Base-by-base conservation (phyloP, 2,113 vertebrate genomes). In the Elephas maximus region DNA sequence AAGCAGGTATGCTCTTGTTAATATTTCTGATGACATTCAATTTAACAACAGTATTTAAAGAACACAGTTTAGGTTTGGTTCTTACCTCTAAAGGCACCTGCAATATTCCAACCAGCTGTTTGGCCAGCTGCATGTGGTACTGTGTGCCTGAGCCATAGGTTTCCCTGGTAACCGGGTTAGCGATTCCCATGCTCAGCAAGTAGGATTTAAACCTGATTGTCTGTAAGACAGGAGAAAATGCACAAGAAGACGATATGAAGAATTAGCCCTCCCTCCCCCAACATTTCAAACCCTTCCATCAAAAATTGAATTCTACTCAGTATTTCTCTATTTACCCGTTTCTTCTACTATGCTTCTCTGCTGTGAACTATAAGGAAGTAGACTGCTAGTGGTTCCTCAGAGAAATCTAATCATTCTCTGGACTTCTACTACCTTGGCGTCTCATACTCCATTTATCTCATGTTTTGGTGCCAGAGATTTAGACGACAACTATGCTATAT, bases 131-230 rank as follows among this genome's bases (percentile, higher is more conserved):
- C 99, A 99, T 98, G 95, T 99, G 99, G 98, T 99, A 99, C 97
- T 99, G 99, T 18, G 99, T 99, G 62, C 99, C 99, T 0, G 99
- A 99, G 93, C 99, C 99, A 0, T 99, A 98, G 0, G 99, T 99
- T 97, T 99, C 99, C 83, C 99, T 99, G 5, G 99, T 99, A 23
- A 99, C 99, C 41, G 99, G 99, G 97, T 99, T 99, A 89, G 99
- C 99, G 92, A 99, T 99, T 60, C 99, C 99, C 99, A 99, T 99
- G 97, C 99, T 99, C 96, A 99, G 98, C 26, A 99, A 98, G 96
- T 99, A 99, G 30, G 99, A 99, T 95, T 99, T 99, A 97, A 99
- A 99, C 76, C 99, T 99, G 94, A 99, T 99, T 5, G 99, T 99
- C 99, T 99, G 71, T 6, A 93, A 95, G 9, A 86, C 24, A 96